Base-by-base conservation (phyloP, 1,140 invertebrate species). In the Cephus cinctus region DNA sequence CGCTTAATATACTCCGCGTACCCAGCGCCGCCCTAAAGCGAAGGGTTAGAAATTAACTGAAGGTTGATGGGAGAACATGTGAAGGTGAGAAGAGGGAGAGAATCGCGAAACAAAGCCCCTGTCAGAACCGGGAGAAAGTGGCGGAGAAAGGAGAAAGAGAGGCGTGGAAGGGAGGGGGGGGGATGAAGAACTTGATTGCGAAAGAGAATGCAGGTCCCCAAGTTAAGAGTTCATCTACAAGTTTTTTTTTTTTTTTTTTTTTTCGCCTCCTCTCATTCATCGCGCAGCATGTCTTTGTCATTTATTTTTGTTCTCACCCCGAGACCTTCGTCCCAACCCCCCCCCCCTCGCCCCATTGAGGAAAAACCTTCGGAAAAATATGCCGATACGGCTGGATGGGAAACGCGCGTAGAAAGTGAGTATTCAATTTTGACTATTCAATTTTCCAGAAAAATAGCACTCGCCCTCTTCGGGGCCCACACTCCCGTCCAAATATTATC, bases 1-100 rank as follows among this genome's bases (percentile, higher is more conserved):
- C 70, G 73, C 65, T 74, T 77, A 73, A 76, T 75, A 76, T 74
- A 76, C 67, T 70, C 67, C 48, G 15, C 21, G 21, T 6, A 18
- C 38, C 38, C 11, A 38, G 35, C 52, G 55, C 52, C 41, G 47
- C 50, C 40, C 50, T 50, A 34, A 20, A 19, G 4, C n/a, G 11
- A 38, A 38, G 20, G 30, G 38, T 47, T 47, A 22, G 34, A 47
- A 47, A 47, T 47, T 47, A 47, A 47, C 44, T 38, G 44, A 23
- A 47, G 21, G 31, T 36, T 39, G 32, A 42, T 42, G 56, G 63
- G 56, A 59, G 60, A 56, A 50, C 53, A 59, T 47, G 30, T 12
- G 34, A 62, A 59, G 57, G 56, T 54, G 59, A 55, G 50, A 53
- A 45, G 39, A 25, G 27, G 23, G 6, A n/a, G n/a, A 19, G 18